phyloP scores from a whole-genome alignment of 2,797 vertebrate genomes.

The Amphiprion clarkii region DNA sequence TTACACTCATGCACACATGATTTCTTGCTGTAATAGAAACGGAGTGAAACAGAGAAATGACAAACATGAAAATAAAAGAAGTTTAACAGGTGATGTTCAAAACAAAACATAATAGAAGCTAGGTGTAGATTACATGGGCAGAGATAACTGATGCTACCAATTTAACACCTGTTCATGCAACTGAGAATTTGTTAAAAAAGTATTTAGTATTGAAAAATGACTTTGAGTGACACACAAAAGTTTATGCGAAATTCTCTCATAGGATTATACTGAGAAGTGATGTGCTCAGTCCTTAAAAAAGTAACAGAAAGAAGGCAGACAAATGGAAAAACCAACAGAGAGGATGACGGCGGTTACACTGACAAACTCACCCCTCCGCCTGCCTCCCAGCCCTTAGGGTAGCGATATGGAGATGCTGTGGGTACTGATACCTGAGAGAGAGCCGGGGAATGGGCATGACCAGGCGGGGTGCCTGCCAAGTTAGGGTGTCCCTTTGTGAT shows the following conservation, averaged over 20 bases:
- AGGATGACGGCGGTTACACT: conserved; percentile 58
- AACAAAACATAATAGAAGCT: background rate
- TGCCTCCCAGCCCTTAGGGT: conserved; percentile 86
- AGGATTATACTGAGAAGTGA: background rate
- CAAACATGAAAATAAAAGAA: conserved; percentile 10
- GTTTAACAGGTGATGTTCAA: background rate
- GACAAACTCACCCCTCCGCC: conserved; percentile 83
- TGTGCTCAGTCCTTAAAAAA: background rate
- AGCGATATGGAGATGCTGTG: conserved; percentile 84
- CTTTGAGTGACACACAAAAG: too few relatives aligned
- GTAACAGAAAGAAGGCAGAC: conserved; percentile 27
- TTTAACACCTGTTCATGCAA: too few relatives aligned
- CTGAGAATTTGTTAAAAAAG: too few relatives aligned
- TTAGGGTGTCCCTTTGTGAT: conserved; percentile 96
- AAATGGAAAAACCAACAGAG: conserved; percentile 48
- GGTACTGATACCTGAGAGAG: conserved; percentile 95
- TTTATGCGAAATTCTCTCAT: background rate
- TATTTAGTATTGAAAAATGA: too few relatives aligned
- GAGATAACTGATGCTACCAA: too few relatives aligned
- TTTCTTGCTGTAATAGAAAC: conserved; percentile 4
- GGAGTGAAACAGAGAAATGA: conserved; percentile 6
- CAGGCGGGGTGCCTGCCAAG: conserved; percentile 93
- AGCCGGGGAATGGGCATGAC: conserved; percentile 93
- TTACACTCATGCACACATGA: conserved; percentile 26
- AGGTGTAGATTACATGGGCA: background rate